Percentiles rank a stretch among this genome's conserved stretches.
Evolutionary conservation across 1,140 invertebrate species (phyloP).

Genomic region (Monomorium pharaonis): DNA sequence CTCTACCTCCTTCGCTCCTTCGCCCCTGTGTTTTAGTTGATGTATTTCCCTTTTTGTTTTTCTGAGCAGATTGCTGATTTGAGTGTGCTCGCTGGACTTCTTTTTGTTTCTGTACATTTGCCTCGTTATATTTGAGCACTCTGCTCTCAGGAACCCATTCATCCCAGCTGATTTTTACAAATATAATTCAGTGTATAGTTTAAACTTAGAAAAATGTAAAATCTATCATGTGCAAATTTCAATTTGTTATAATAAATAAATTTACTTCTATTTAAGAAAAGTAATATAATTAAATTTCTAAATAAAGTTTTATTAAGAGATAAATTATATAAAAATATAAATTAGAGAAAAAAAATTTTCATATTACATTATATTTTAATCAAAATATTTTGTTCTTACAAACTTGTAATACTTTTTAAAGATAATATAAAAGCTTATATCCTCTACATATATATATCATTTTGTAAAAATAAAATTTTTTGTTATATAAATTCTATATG

Average conservation of each 20-base stretch:
- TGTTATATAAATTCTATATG: neutral
- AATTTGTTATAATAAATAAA: too few relatives aligned
- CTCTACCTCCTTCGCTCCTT: conserved; percentile 79
- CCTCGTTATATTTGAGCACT: conserved; percentile 97
- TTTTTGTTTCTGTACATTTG: conserved; percentile 95
- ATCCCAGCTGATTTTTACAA: conserved; percentile 92
- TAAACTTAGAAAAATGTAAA: neutral
- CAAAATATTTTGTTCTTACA: neutral
- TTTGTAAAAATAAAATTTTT: neutral
- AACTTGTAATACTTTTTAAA: neutral
- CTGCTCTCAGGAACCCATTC: conserved; percentile 98
- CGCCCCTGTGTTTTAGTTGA: conserved; percentile 79
- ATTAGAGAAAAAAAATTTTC: neutral
- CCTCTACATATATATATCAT: neutral
- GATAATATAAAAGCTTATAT: neutral
- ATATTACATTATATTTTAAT: neutral
- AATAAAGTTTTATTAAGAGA: too few relatives aligned
- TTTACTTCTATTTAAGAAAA: too few relatives aligned
- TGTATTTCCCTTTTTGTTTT: conserved; percentile 79
- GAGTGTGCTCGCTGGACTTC: conserved; percentile 94
- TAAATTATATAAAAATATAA: neutral
- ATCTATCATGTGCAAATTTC: too few relatives aligned
- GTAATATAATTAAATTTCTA: neutral
- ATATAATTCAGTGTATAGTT: neutral
- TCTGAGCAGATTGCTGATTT: conserved; percentile 86